Evolutionary conservation across 2,113 vertebrate species (phyloP), one percentile per base, ranked within the genome.

Genomic region (Chamaetylas fuelleborni): DNA sequence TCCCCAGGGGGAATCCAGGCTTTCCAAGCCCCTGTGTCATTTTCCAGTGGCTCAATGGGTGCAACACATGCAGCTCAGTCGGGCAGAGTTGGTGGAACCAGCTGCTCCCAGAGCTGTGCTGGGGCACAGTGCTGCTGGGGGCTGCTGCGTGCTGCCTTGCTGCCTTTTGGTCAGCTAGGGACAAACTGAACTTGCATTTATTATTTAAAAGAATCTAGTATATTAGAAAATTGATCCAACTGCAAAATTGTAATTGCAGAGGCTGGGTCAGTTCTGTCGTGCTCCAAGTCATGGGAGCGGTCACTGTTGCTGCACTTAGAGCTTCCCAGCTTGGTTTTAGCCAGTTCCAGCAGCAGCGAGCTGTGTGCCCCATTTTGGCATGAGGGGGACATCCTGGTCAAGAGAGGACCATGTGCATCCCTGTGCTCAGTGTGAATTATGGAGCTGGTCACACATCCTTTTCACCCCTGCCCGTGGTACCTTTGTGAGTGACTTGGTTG

Each of bases 241-340:
- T 50, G 54, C 23, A 72, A 8, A 83, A 14, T 6, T 5, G 7
- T 22, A 74, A n/a, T 74, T 61, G 19, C 34, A 58, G 45, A 54
- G 50, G 29, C 60, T 45, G 34, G 15, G 50, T 64, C 28, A 22
- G 10, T 38, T 69, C 26, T 42, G n/a, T 23, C 3, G 0, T 33
- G 23, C 53, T 40, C 56, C 0, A 0, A 8, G 77, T 29, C 45
- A 5, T 8, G 3, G 58, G 3, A 47, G 31, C 10, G 0, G 45
- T 26, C 19, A 1, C 38, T 60, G 45, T 28, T 60, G 50, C 40
- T 50, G 23, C 28, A 2, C 48, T 25, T 22, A 1, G 47, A 31
- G 60, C 28, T 36, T 48, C 31, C 4, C 38, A 25, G 31, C 54
- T 67, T 18, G 28, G 34, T 54, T 54, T 16, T 43, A 54, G 60